Percentiles rank a stretch among this genome's conserved stretches.
Evolutionary conservation across 1,140 invertebrate genomes (phyloP).

Genomic region (Drosophila tani): DNA sequence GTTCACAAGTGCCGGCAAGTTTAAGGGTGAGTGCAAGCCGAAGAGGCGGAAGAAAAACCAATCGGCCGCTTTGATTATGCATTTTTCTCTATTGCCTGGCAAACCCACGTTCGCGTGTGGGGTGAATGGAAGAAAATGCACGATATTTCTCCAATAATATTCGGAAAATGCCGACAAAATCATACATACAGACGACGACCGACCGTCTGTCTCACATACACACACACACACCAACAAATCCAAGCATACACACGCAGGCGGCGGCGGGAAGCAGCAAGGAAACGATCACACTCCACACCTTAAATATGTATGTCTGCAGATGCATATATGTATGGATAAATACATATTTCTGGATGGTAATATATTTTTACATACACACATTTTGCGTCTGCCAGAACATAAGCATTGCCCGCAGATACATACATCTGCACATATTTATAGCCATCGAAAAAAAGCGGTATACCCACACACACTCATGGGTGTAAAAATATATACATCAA

Average conservation of each 20-base stretch:
- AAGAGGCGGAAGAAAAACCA: constrained; percentile 13
- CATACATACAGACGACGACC: constrained; percentile 28
- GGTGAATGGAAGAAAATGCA: constrained; percentile 27
- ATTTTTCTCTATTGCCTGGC: constrained; percentile 18
- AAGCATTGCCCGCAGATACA: constrained; percentile 44
- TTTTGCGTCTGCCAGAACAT: constrained; percentile 43
- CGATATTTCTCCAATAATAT: constrained; percentile 29
- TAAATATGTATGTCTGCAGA: constrained; percentile 51
- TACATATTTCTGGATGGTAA: constrained; percentile 54
- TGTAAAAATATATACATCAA: constrained; percentile 51
- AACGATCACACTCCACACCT: constrained; percentile 48
- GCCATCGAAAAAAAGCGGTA: constrained; percentile 52
- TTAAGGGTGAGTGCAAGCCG: constrained; percentile 42
- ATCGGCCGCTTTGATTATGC: constrained; percentile 13
- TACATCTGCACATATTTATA: constrained; percentile 44
- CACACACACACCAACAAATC: constrained; percentile 26
- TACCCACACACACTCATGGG: constrained; percentile 45
- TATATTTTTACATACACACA: constrained; percentile 47
- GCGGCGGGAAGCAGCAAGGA: constrained; percentile 29
- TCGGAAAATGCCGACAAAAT: constrained; percentile 38
- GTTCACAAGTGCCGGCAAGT: constrained; percentile 50
- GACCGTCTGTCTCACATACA: constrained; percentile 22
- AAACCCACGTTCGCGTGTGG: constrained; percentile 8
- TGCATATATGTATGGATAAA: constrained; percentile 59
- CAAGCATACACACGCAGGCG: constrained; percentile 22